Evolutionary conservation across 2,888 invertebrate species (phyloP), one percentile per base, ranked within the genome.

Genomic region (Macaria liturata): DNA sequence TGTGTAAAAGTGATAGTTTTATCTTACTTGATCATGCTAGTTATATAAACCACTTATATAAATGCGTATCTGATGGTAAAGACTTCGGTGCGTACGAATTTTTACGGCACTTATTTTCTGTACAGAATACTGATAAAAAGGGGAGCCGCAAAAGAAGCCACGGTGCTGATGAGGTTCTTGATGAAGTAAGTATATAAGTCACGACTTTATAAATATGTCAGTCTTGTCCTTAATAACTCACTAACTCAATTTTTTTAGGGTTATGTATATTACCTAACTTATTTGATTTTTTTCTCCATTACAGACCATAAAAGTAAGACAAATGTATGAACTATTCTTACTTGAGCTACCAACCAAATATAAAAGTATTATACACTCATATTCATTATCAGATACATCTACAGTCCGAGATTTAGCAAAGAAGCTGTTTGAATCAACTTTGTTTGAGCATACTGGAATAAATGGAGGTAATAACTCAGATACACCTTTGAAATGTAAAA

Each of bases 381-480:
- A 75, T 57, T 67, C 92, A 83, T 52, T 78, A 69, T 51, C 75
- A 62, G 66, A 92, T 75, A 68, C 88, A 76, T 59, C 68, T 55
- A 65, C 70, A 62, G 72, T 86, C 0, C 74, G 86, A 51, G 71
- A 81, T 32, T 62, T 83, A n/a, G 74, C 88, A 3, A 75, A 75
- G 54, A 56, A 72, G 20, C 61, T 83, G 20, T 85, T 86, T 76
- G 83, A 88, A 67, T 62, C 70, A 7, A 87, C 83, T 7, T 9
- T 72, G 7, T 85, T 86, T 71, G 69, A 83, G 20, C 71, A 81
- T 34, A 51, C 6, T 2, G 82, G 81, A 1, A 52, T 83, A 1
- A 79, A 72, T 46, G 96, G 95, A 37, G 93, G 92, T 5, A 96
- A 95, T 73, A 83, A 84, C 50, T 89, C 87, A 4, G 79, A 91